Evolutionary conservation across 2,888 invertebrate genomes (phyloP).

Genomic region (Nemoura dubitans): DNA sequence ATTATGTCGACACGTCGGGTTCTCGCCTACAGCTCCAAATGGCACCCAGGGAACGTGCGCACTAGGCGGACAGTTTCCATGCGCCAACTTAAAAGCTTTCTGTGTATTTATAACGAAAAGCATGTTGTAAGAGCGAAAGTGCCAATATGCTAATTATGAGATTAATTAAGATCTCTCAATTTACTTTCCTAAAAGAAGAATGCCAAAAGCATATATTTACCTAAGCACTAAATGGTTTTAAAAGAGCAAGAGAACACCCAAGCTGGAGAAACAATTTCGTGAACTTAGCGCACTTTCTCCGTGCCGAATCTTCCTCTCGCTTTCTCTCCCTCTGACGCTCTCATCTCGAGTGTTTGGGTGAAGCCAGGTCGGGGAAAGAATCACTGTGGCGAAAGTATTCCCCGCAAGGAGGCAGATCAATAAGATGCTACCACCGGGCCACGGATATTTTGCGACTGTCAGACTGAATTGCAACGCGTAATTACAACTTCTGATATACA

Average conservation of each 20-base stretch:
- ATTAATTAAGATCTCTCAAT: constrained; percentile 4
- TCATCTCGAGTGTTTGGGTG: not conserved
- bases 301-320: not conserved
- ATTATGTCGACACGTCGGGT: not conserved
- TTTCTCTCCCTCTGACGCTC: not conserved
- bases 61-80: not conserved
- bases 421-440: not conserved
- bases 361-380: constrained; percentile 4
- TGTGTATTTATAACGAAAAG: not conserved
- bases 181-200: not conserved
- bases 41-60: not conserved
- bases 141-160: constrained; percentile 2
- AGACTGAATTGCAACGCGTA: not conserved
- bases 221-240: not conserved
- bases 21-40: not conserved
- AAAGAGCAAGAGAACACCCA: not conserved
- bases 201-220: not conserved
- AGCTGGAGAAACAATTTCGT: not conserved
- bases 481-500: not conserved
- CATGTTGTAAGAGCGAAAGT: not conserved
- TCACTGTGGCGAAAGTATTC: not conserved
- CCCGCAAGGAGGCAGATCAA: constrained; percentile 12
- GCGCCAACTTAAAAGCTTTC: not conserved
- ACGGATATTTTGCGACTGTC: not conserved
- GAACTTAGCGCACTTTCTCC: not conserved